Percentiles rank a stretch among this genome's conserved stretches.
Conservation (phyloP, 2,113 vertebrate species). For the Podarcis muralis region DNA sequence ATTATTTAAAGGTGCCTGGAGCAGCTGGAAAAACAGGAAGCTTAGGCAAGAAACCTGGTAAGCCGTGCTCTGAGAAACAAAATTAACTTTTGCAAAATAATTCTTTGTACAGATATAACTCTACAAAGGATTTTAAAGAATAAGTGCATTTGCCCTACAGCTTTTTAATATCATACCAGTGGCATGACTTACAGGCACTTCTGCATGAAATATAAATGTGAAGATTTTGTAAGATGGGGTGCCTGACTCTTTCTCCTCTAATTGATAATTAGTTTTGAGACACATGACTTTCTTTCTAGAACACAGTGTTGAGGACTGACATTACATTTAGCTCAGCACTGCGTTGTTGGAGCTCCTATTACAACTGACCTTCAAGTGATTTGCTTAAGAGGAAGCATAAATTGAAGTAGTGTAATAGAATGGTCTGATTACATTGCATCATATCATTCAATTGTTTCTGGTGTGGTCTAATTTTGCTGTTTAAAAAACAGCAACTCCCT, state of each 20-base stretch:
- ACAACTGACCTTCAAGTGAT: neutral
- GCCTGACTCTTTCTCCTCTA: neutral
- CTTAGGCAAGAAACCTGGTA: slow-evolving; percentile 98
- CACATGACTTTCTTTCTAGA: neutral
- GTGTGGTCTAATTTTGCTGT: neutral
- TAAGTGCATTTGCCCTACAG: neutral
- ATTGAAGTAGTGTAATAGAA: neutral
- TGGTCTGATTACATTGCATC: slow-evolving; percentile 10
- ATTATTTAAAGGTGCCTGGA: slow-evolving; percentile 85
- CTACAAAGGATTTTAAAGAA: neutral
- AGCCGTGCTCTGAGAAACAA: slow-evolving; percentile 49
- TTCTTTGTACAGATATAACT: neutral
- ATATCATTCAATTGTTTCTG: neutral
- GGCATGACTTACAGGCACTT: neutral
- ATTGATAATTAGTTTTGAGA: neutral
- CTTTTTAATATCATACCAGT: neutral
- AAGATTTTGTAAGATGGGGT: neutral
- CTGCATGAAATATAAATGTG: neutral
- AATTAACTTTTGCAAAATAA: neutral
- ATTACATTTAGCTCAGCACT: neutral
- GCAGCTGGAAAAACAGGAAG: slow-evolving; percentile 94
- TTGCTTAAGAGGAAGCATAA: neutral
- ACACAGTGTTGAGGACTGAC: neutral
- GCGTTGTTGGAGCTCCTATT: neutral
- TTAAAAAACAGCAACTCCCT: neutral